phyloP scores from a whole-genome alignment of 2,888 invertebrate genomes.

The Schizaphis graminum region DNA sequence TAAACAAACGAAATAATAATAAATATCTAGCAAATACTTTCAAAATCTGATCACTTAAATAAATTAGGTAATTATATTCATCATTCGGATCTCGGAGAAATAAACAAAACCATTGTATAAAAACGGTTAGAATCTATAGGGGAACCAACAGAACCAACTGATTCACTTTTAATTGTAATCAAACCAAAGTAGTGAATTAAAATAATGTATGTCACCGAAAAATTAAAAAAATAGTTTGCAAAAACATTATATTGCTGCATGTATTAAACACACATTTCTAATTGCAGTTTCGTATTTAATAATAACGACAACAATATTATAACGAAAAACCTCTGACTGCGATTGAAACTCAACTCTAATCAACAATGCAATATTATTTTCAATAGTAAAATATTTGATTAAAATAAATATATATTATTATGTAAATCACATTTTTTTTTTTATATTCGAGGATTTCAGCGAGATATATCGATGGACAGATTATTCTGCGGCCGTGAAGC shows the following conservation, averaged over 20 bases:
- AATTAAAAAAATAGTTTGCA: not conserved
- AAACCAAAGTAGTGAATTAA: not conserved
- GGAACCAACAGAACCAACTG: not conserved
- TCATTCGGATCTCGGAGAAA: not conserved
- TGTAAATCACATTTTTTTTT: no score
- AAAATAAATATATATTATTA: not conserved
- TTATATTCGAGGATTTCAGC: not conserved
- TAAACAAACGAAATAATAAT: not conserved
- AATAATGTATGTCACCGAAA: not conserved
- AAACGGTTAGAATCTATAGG: not conserved
- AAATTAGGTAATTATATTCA: not conserved
- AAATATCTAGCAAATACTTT: not conserved
- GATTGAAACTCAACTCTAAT: no score
- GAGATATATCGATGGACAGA: not conserved
- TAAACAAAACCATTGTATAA: not conserved
- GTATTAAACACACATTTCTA: not conserved
- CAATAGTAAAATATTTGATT: not conserved
- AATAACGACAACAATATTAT: not conserved
- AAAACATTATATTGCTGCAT: not conserved
- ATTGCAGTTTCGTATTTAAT: not conserved
- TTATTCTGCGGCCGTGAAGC: not conserved
- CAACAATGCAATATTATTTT: not conserved
- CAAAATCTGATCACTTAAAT: not conserved
- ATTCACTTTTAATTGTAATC: not conserved
- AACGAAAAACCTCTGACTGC: no score